Base-by-base conservation (phyloP, 2,888 invertebrate species). In the Acronicta aceris region DNA sequence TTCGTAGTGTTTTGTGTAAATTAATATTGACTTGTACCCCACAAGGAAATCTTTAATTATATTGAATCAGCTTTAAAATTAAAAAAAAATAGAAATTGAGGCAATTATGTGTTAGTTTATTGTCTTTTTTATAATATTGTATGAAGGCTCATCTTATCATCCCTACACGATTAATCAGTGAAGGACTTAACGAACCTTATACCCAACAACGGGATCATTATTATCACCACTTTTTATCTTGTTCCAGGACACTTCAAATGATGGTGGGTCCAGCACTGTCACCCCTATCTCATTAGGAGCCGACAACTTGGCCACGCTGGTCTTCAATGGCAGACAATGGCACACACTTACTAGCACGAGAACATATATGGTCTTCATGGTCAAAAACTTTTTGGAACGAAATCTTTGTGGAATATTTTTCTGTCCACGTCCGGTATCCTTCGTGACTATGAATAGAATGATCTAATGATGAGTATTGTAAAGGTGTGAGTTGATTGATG, bases 121-220 rank as follows among this genome's bases (percentile, higher is more conserved):
- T 2, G 2, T 25, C 25, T 25, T 25, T 25, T 25, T 2, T 4
- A 25, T 25, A 2, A 2, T 5, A 25, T 2, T 25, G 2, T 25
- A 25, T 4, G 25, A 5, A 5, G 5, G 25, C 25, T 25, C 25
- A 25, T n/a, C n/a, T n/a, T n/a, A n/a, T n/a, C n/a, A n/a, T n/a
- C n/a, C n/a, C 25, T 25, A 25, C 25, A 30, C 10, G 10, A 30
- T 1, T 10, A 30, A 30, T 30, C 30, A 30, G 30, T 10, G 4
- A 30, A 10, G 10, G 1, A 30, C 9, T 9, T 40, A 6, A 43
- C 53, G 38, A 17, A 65, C 71, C 63, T 70, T 70, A 48, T 71
- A 70, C 10, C 65, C 70, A 5, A 60, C 12, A 5, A 71, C 50
- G 16, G 70, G 69, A n/a, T 71, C 60, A 0, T 17, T 15, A 10